Base-by-base conservation (phyloP, 2,797 vertebrate species). In the Danio tinwini region DNA sequence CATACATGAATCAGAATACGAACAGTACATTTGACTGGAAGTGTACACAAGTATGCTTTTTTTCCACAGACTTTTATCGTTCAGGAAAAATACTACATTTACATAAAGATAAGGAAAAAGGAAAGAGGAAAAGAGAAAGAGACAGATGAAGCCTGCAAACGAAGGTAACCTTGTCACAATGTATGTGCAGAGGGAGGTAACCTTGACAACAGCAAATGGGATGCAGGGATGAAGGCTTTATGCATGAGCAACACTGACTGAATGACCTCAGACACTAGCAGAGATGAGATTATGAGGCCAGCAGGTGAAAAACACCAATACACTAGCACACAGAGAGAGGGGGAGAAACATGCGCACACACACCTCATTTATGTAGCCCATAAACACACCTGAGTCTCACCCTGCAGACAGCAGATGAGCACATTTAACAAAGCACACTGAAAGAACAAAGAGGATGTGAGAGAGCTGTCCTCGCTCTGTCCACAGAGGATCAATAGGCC, bases 141-240 rank as follows among this genome's bases (percentile, higher is more conserved):
- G 9, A 37, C 5, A 68, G 53, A 64, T 29, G 49, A 68, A 59
- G 8, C 42, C 53, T 59, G 53, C 52, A 55, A 49, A 42, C 49
- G 53, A 77, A 68, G 63, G 63, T 77, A 77, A 77, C 75, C 75
- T 77, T 77, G 40, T 67, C 52, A 68, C 74, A 58, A 68, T 56
- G 42, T 40, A 76, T 58, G 52, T 56, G 40, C 12, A 49, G 63
- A 73, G 42, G 47, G 49, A 45, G 11, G 49, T 81, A 76, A 81
- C 67, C 65, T 76, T 71, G 65, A 71, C 55, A 58, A 59, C 56
- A 49, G 58, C 21, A 44, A 70, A 64, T 76, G 29, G 19, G 21
- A 40, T 8, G 14, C 52, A 44, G 47, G 17, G 37, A 53, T 39
- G 44, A 52, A 61, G 42, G 49, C 40, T 16, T 2, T 17, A 76